Base-by-base conservation (phyloP, 2,888 invertebrate genomes). In the Orchesella flavescens region DNA sequence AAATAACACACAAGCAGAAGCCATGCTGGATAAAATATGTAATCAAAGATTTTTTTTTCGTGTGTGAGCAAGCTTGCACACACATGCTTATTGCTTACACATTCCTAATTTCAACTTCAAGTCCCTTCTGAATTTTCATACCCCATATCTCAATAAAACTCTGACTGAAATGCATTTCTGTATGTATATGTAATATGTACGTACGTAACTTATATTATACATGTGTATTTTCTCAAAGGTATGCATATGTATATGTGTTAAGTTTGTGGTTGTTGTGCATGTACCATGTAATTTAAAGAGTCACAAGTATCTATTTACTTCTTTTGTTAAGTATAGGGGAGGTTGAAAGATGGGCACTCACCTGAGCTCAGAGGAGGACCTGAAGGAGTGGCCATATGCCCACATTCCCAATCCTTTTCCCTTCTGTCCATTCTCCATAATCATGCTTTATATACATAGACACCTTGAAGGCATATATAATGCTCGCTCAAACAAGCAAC, bases 341-440 rank as follows among this genome's bases (percentile, higher is more conserved):
- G 53, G 71, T 71, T 71, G 61, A 71, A 76, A 78, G 78, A 71
- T 78, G 78, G 78, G 71, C 78, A 78, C 61, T 78, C 78, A 78
- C 78, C 78, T 78, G 78, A 78, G 78, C 71, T 69, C 78, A 78
- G 78, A 78, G 78, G 78, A 78, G 78, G 78, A 78, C 71, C 78
- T 78, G 78, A 78, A 78, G 78, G 78, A 78, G 78, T 78, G 78
- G 78, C 71, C 78, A 71, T 78, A 71, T 78, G 34, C 78, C 78
- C 78, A 78, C 78, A 78, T 71, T 71, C 71, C 71, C 78, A 69
- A 78, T 61, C 63, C 78, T 63, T 78, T 78, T 63, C 71, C 71
- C 78, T 49, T 69, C 71, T 21, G 34, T 77, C 69, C 49, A 65
- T 78, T 78, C 78, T 78, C 78, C 78, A 78, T 71, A 57, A 71